Evolutionary conservation across 2,888 invertebrate genomes (phyloP), one percentile per base, ranked within the genome.

Genomic region (Nomada goodeniana): DNA sequence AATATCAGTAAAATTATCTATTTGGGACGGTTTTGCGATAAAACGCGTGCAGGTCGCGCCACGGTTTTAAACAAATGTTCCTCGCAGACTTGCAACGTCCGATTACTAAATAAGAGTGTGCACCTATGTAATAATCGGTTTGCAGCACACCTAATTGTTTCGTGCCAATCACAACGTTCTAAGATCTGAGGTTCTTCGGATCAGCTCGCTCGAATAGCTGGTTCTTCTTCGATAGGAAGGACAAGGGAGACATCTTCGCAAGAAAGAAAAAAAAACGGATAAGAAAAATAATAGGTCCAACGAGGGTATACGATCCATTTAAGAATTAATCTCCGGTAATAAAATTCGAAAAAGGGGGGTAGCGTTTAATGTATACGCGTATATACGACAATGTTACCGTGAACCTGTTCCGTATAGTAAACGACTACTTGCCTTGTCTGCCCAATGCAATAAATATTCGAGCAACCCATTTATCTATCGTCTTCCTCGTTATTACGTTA

Each of bases 81-180:
- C 60, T 15, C 15, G 18, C 18, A 47, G 26, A 13, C 50, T 72
- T 57, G 53, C 68, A 13, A 5, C 59, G 82, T 64, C 70, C 57
- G 63, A 63, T 23, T 63, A 11, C 36, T 47, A n/a, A 36, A 55
- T 75, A 36, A 74, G 44, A 65, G 11, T 23, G 57, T 57, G 26
- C 57, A 57, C 23, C 23, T 13, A 26, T 20, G 52, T 53, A 26
- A n/a, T 29, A 42, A 59, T 52, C 42, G 47, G 50, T 77, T 71
- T 52, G 42, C 26, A 53, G 53, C 26, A 69, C 15, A 29, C 65
- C 57, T n/a, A 36, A 65, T 72, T 70, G 70, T 18, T 79, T 76
- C 76, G 85, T 85, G 85, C 85, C 85, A 85, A 85, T 79, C 71
- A 44, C 69, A 72, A 67, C 70, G 18, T 83, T 78, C 65, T 60